These are phyloP conservation scores for Charadrius vociferus DNA, from an alignment of 2,113 vertebrate genomes.

Conservation along the genomic window DNA sequence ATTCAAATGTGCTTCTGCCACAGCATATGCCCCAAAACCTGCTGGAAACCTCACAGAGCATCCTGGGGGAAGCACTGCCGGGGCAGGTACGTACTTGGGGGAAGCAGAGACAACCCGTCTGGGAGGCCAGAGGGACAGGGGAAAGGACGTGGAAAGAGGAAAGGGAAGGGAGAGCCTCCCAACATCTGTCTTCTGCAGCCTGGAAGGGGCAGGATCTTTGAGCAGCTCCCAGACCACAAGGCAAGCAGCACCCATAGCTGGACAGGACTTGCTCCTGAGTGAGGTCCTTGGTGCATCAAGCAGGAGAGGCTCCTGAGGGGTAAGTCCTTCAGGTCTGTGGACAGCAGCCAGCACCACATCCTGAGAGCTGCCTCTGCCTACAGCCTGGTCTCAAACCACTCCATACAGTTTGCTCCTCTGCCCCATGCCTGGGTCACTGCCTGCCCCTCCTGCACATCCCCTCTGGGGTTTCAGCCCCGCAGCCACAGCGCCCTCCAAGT, in stretches of 20 bases:
- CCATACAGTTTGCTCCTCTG: background rate
- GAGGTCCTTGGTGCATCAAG: background rate
- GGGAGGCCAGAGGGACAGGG: background rate
- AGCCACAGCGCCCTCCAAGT: background rate
- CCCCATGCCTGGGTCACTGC: rapidly evolving
- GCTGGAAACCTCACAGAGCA: background rate
- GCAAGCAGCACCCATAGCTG: background rate
- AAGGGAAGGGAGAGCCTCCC: background rate
- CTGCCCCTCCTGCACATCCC: background rate
- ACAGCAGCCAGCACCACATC: background rate
- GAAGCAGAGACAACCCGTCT: background rate
- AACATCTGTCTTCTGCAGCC: background rate
- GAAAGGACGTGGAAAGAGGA: background rate
- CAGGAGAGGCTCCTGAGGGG: background rate
- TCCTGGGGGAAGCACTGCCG: background rate
- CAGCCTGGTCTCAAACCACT: background rate
- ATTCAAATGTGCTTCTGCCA: background rate
- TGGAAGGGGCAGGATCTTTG: background rate
- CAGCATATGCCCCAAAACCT: background rate
- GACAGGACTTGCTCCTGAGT: background rate
- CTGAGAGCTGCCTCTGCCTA: background rate
- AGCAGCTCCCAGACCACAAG: background rate
- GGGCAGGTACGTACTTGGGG: background rate
- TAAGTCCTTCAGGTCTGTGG: rapidly evolving
- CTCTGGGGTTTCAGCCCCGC: background rate